These are phyloP conservation scores for Harpalus rubripes DNA, from an alignment of 2,888 invertebrate species.

Conservation along the genomic window DNA sequence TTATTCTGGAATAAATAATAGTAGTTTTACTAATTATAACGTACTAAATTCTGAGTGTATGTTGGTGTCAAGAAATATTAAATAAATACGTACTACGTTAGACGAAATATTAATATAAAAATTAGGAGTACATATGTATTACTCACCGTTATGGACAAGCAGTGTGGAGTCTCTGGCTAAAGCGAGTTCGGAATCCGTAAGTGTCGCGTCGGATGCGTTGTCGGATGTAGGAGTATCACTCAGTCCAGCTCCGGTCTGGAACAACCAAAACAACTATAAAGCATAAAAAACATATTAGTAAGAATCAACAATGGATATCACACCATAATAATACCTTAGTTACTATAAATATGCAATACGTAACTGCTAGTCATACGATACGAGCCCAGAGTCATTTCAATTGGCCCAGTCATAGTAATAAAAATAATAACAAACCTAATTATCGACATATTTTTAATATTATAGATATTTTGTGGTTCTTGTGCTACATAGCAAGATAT, in stretches of 20 bases:
- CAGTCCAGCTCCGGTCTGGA: slow-evolving; percentile 79
- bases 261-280: background rate
- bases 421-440: too few species aligned
- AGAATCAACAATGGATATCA: background rate
- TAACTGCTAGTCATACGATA: too few species aligned
- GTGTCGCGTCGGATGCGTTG: slow-evolving; percentile 91
- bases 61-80: too few species aligned
- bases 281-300: background rate
- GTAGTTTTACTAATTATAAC: too few species aligned
- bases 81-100: background rate
- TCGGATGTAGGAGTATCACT: slow-evolving; percentile 91
- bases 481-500: too few species aligned
- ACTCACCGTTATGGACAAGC: slow-evolving; percentile 90
- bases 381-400: too few species aligned
- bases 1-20: too few species aligned
- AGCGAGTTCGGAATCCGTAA: slow-evolving; percentile 91
- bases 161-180: slow-evolving; percentile 89
- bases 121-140: background rate
- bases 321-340: background rate
- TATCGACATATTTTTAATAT: too few species aligned
- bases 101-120: background rate
- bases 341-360: background rate
- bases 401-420: too few species aligned
- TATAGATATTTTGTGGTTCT: too few species aligned
- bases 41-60: too few species aligned